These are phyloP conservation scores for Sminthopsis crassicaudata DNA, from an alignment of 2,113 vertebrate species.

Conservation along the genomic window DNA sequence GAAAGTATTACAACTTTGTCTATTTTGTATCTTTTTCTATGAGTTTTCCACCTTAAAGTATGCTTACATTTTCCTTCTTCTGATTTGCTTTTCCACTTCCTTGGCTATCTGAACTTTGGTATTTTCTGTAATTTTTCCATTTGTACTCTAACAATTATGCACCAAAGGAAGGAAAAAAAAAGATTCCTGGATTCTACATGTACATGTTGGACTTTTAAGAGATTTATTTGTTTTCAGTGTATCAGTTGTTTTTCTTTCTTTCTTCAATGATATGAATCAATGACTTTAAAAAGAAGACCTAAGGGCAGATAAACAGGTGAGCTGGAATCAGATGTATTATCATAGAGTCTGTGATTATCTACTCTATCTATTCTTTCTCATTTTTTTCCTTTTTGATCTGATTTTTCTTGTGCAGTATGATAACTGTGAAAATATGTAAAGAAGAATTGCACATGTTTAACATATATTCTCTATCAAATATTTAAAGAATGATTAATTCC, in stretches of 20 bases:
- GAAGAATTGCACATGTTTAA: no score
- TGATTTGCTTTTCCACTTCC: slow-evolving; percentile 4
- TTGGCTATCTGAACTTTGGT: background rate
- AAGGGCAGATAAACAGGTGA: background rate
- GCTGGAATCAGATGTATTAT: background rate
- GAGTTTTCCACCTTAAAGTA: background rate
- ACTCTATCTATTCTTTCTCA: no score
- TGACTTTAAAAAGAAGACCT: background rate
- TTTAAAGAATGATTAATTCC: no score
- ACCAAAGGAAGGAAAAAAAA: background rate
- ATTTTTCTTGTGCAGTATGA: no score
- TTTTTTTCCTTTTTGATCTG: no score
- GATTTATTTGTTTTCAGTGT: background rate
- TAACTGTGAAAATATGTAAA: no score
- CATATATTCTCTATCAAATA: no score
- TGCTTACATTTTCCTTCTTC: slow-evolving; percentile 5
- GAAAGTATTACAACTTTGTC: background rate
- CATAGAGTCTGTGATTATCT: background rate
- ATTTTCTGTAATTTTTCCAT: background rate
- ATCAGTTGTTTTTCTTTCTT: background rate
- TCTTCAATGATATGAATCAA: background rate
- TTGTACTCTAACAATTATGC: background rate
- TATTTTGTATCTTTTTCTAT: background rate
- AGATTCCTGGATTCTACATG: background rate
- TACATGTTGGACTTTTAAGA: background rate